Conservation (phyloP, 2,113 vertebrate genomes). For the Ctenodactylus gundi region DNA sequence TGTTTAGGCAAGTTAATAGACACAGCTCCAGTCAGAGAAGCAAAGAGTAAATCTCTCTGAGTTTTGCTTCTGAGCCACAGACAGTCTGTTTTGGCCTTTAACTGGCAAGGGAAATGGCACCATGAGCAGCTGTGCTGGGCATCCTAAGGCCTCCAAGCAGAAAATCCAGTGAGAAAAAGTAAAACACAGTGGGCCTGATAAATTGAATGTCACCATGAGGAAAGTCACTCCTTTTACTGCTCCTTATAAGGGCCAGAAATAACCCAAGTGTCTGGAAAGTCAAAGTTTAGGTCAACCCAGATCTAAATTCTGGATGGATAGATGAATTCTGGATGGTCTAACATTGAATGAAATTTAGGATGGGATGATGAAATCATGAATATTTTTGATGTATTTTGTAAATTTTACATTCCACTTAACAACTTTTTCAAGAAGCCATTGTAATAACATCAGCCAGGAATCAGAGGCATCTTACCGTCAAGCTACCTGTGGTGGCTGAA, state of each 20-base stretch:
- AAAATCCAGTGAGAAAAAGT: neutral
- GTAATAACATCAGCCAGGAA: neutral
- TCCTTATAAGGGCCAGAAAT: neutral
- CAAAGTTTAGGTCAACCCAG: neutral
- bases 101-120: neutral
- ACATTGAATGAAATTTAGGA: constrained; percentile 7
- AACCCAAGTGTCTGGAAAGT: constrained; percentile 27
- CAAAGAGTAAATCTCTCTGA: constrained; percentile 20
- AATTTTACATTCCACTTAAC: neutral
- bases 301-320: neutral
- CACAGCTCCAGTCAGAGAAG: neutral
- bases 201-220: neutral
- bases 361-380: neutral
- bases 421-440: neutral
- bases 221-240: constrained; percentile 8
- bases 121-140: neutral
- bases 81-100: neutral
- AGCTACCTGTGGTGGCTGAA: neutral
- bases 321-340: constrained; percentile 25
- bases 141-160: neutral
- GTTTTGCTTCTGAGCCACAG: neutral
- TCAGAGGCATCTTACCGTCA: neutral
- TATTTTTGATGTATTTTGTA: constrained; percentile 21
- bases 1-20: constrained; percentile 4
- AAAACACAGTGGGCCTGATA: neutral